Evolutionary conservation across 2,888 invertebrate genomes (phyloP).

Genomic region (Aproaerema taeniolella): DNA sequence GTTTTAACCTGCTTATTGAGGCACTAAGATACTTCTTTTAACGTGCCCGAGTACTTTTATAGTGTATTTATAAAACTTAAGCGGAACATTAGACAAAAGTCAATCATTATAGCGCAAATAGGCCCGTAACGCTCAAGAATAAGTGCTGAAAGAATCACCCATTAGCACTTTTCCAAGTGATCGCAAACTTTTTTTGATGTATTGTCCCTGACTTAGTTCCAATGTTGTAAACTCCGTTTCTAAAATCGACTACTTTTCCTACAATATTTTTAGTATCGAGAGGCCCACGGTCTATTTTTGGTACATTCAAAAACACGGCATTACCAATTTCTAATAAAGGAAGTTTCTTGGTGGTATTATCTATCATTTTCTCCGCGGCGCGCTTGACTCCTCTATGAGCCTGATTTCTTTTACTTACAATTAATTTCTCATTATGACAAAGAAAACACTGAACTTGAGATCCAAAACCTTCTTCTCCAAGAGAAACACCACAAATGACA

Average conservation of each 20-base stretch:
- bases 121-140: no score
- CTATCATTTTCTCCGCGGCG: constrained; percentile 15
- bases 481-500: constrained; percentile 2
- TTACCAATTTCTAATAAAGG: constrained; percentile 13
- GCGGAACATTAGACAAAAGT: no score
- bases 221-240: constrained; percentile 13
- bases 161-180: no score
- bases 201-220: constrained; percentile 13
- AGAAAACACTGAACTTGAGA: constrained; percentile 11
- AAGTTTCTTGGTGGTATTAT: constrained; percentile 14
- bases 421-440: constrained; percentile 12
- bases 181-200: no score
- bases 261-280: constrained; percentile 10
- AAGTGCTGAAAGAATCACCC: no score
- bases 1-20: no score
- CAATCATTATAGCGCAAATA: no score
- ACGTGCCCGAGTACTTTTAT: no score
- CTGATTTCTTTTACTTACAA: constrained; percentile 8
- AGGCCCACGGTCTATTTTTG: constrained; percentile 11
- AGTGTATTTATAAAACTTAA: no score
- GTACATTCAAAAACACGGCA: constrained; percentile 5
- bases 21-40: no score
- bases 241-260: constrained; percentile 11
- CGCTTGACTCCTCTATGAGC: constrained; percentile 12
- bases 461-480: constrained; percentile 10